Evolutionary conservation across 2,797 vertebrate species (phyloP).

Genomic region (Meda fulgida): DNA sequence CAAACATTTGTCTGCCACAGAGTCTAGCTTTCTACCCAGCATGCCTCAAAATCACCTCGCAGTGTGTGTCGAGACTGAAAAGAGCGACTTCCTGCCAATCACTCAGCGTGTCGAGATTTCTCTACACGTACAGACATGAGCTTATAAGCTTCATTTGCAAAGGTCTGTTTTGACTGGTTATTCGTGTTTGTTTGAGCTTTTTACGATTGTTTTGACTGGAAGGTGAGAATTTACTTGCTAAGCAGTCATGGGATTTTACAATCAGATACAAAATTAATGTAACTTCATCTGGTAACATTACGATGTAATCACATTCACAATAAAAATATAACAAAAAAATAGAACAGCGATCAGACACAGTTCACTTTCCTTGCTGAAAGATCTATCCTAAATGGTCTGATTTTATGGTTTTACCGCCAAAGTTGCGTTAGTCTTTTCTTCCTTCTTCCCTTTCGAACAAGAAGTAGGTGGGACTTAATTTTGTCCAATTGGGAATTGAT

Average conservation of each 20-base stretch:
- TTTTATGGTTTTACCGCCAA: background rate
- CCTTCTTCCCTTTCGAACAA: background rate
- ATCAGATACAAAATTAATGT: background rate
- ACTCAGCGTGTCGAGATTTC: conserved; percentile 16
- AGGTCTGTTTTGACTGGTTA: background rate
- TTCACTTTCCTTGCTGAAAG: background rate
- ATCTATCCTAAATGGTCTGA: background rate
- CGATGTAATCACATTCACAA: background rate
- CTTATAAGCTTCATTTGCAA: conserved; percentile 20
- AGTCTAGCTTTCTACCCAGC: conserved; percentile 26
- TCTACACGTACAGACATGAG: background rate
- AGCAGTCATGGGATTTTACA: background rate
- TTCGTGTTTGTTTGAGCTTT: conserved; percentile 12
- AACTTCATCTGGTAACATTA: background rate
- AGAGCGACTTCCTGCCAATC: conserved; percentile 10
- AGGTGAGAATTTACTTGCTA: background rate
- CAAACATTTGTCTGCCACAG: conserved; percentile 13
- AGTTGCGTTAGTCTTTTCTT: background rate
- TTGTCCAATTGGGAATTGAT: background rate
- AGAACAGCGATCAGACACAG: background rate
- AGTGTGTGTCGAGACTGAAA: conserved; percentile 7
- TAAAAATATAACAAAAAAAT: background rate
- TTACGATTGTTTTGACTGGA: background rate
- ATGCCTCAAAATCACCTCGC: conserved; percentile 14
- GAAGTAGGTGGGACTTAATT: background rate